Evolutionary conservation across 2,888 invertebrate species (phyloP), one percentile per base, ranked within the genome.

Genomic region (Acleris laterana): DNA sequence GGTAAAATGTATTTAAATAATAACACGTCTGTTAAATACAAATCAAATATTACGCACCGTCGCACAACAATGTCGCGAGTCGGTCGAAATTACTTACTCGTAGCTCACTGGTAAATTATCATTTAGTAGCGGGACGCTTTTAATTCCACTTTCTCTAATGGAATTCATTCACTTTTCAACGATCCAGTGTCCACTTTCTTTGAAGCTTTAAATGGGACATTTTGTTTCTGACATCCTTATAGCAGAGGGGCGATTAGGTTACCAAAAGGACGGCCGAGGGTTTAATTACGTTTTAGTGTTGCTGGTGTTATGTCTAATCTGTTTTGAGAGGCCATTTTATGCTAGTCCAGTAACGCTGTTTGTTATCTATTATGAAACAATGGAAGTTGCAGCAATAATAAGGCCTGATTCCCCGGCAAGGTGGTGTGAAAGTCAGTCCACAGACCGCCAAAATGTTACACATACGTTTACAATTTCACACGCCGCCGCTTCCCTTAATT

Each of bases 391-490:
- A 55, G 7, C 6, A 22, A 20, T 44, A 20, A 38, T 65, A 44
- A 56, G 20, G 13, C 28, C 49, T 25, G 55, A 49, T 60, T 44
- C n/a, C 25, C 20, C 16, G 42, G 44, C 48, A 55, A 49, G 42
- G 57, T 22, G 25, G 25, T 28, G 44, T 55, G 70, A 58, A 71
- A 61, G 71, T 61, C 69, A 71, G 72, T 74, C 72, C 77, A 78
- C 77, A 78, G 80, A 82, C 84, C 84, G 68, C 83, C 75, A 71
- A 85, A 85, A 84, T 81, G 85, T 85, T 85, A 83, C 81, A 85
- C 82, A 86, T 85, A 84, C 84, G 83, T 85, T 86, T 83, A 87
- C 86, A 88, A 89, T 89, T 89, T 89, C 86, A 89, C 87, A 87
- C 84, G 58, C 79, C 73, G 85, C 79, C 80, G 84, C 77, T 71